Base-by-base conservation (phyloP, 2,113 vertebrate species). In the Perccottus glenii region DNA sequence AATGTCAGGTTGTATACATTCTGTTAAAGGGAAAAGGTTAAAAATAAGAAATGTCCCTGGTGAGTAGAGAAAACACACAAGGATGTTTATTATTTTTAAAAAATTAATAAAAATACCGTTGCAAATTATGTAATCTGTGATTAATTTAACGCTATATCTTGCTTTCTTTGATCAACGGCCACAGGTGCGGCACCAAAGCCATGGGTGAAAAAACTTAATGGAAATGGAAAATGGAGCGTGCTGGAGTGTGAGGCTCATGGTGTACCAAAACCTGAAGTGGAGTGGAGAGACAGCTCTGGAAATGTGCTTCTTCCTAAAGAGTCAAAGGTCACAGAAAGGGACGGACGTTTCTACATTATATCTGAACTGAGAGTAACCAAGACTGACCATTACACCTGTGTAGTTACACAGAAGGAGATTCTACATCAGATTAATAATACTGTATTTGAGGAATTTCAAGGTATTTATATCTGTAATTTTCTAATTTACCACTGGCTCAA, bases 211-310 rank as follows among this genome's bases (percentile, higher is more conserved):
- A 53, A 4, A 11, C 2, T 11, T 35, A 4, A 11, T 6, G 6
- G 2, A 8, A 16, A 50, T 19, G 11, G 4, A 10, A 50, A 3
- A 33, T 44, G 11, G 32, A 19, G 0, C 2, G 6, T 14, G 9
- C 9, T 66, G 5, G 5, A 38, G 64, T 66, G 64, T 56, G 9
- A 6, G 0, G 44, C 36, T 47, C 32, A 0, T 9, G 64, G 44
- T 47, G 32, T 1, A 2, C 44, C 52, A 9, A 1, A 57, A 5
- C 64, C 52, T 9, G 6, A 40, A 5, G 15, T 67, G 1, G 6
- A 48, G 44, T 67, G 52, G 52, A 33, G 14, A 46, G 35, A 40
- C 33, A 42, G 64, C 11, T 44, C 12, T n/a, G 53, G 64, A 27
- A 40, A 10, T 1, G 4, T 7, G 0, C 32, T 67, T 32, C 16